phyloP scores from a whole-genome alignment of 2,888 invertebrate species.

The Leucozona laternaria region DNA sequence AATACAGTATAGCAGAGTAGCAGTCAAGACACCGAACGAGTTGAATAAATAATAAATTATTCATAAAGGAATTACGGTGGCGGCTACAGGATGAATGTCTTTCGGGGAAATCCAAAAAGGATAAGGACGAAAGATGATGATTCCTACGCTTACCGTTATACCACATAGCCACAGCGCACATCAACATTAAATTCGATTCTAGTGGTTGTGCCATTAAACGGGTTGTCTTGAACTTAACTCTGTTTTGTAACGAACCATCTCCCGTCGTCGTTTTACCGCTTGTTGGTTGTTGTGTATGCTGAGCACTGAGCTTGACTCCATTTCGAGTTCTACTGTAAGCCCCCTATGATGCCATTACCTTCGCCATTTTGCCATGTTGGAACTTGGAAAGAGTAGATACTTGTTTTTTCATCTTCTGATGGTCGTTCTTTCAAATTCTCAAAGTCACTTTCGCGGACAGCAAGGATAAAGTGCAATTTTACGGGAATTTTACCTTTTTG shows the following conservation, averaged over 20 bases:
- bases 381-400: neutral
- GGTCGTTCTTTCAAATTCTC: conserved; percentile 43
- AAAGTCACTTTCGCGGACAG: conserved; percentile 59
- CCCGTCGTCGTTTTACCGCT: conserved; percentile 40
- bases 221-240: conserved; percentile 60
- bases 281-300: conserved; percentile 30
- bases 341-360: neutral
- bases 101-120: conserved; percentile 42
- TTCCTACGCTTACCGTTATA: conserved; percentile 28
- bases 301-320: neutral
- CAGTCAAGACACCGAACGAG: conserved; percentile 70
- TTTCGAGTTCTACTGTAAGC: neutral
- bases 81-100: conserved; percentile 74
- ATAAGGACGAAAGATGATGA: conserved; percentile 40
- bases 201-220: conserved; percentile 68
- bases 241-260: conserved; percentile 56
- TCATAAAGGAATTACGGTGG: conserved; percentile 73
- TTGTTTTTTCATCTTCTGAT: conserved; percentile 2
- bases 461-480: conserved; percentile 63
- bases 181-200: conserved; percentile 71
- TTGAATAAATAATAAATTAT: conserved; percentile 75
- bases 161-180: conserved; percentile 58
- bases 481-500: conserved; percentile 44
- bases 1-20: conserved; percentile 27
- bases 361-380: too few relatives aligned